Evolutionary conservation across 1,140 invertebrate genomes (phyloP).

Genomic region (Drosophila teissieri): DNA sequence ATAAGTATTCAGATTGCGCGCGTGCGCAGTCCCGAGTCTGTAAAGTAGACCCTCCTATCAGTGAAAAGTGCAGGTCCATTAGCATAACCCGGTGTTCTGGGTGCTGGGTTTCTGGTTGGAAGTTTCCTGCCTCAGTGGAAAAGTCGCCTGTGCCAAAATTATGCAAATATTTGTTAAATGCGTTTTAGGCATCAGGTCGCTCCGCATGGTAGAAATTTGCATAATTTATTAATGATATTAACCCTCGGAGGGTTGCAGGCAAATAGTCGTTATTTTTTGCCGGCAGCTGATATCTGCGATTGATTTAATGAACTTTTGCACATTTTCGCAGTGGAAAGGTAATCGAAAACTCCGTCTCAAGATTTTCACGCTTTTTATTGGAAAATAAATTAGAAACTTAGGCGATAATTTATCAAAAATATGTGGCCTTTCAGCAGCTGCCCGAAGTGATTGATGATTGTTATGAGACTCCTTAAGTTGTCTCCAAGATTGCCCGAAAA

Average conservation of each 20-base stretch:
- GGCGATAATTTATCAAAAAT: conserved; percentile 76
- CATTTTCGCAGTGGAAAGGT: conserved; percentile 31
- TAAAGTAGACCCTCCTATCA: conserved; percentile 40
- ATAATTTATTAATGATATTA: conserved; percentile 64
- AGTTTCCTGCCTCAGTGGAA: conserved; percentile 24
- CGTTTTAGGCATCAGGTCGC: conserved; percentile 68
- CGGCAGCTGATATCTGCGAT: conserved; percentile 59
- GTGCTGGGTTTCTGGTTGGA: neutral
- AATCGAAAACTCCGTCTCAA: conserved; percentile 28
- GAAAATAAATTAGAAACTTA: conserved; percentile 46
- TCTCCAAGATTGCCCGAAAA: conserved; percentile 31
- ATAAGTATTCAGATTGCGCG: conserved; percentile 69
- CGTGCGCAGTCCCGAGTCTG: conserved; percentile 49
- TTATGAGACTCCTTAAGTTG: conserved; percentile 56
- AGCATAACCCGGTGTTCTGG: conserved; percentile 67
- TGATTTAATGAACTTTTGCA: conserved; percentile 65
- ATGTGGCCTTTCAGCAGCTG: conserved; percentile 68
- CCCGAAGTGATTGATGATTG: conserved; percentile 71
- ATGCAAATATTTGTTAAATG: conserved; percentile 81
- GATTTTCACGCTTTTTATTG: conserved; percentile 66
- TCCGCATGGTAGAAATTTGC: conserved; percentile 59
- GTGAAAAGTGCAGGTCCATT: conserved; percentile 71
- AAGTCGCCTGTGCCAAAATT: conserved; percentile 79
- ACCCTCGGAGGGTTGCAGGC: conserved; percentile 38
- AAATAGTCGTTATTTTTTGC: conserved; percentile 66